Base-by-base conservation (phyloP, 2,797 vertebrate species). In the Poecilia gillii region DNA sequence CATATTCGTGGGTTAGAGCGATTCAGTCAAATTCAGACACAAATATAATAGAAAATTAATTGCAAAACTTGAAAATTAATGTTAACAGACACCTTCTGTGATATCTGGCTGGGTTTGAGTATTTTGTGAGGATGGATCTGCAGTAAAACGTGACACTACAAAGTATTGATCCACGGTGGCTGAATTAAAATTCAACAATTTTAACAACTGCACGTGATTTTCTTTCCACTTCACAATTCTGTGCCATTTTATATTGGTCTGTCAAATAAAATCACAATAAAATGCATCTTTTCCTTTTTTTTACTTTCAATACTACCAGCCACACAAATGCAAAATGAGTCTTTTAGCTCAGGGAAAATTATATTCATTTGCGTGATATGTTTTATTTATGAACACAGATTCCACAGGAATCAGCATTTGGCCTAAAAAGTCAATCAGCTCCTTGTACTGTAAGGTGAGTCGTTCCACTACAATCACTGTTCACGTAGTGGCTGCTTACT, bases 401-500 rank as follows among this genome's bases (percentile, higher is more conserved):
- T 41, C 64, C 64, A 68, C 36, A 68, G 14, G 75, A 55, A 28
- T 49, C 33, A 39, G 2, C 12, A 33, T 57, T 51, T 59, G 7
- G 9, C 18, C 64, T 41, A 1, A 57, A 5, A 57, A 13, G 55
- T 57, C 55, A 57, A 57, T 28, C n/a, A 57, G 13, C 25, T 28
- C n/a, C 12, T 57, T 28, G 55, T 6, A 28, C n/a, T 12, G 55
- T 57, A 28, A 25, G 4, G 1, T 1, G 31, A 36, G 59, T 64
- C 13, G 0, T 36, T 20, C 8, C 18, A 2, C 12, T 4, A 36
- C 39, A 25, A 43, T 31, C 18, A 55, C 3, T 13, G 7, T 45
- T 7, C 16, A 31, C 43, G 18, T 14, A 1, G 25, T 47, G n/a
- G 4, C 3, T 76, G 95, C 98, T 94, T 93, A 99, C 98, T 46